A percentile compares a stretch with the other conserved stretches of the same genome.
These are phyloP conservation scores for Ailuropoda melanoleuca DNA, from an alignment of 2,113 vertebrate genomes.

Conservation along the genomic window DNA sequence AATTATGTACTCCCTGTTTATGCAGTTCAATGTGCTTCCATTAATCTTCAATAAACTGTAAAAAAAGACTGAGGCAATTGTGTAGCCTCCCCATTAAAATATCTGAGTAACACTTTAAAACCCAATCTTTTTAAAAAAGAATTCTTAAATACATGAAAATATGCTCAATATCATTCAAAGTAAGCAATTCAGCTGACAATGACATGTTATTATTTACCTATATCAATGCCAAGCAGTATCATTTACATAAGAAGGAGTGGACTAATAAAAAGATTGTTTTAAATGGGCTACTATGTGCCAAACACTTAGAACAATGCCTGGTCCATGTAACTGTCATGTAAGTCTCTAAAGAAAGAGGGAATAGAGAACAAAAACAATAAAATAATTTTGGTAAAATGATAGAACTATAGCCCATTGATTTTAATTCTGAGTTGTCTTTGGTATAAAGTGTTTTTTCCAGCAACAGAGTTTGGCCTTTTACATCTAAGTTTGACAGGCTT, in stretches of 20 bases:
- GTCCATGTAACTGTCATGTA: background rate
- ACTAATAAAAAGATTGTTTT: background rate
- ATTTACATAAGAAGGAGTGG: background rate
- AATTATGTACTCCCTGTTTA: background rate
- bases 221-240: no score
- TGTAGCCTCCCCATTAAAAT: conserved; percentile 5
- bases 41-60: background rate
- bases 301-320: background rate
- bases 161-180: no score
- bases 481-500: background rate
- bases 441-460: background rate
- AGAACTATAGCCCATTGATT: background rate
- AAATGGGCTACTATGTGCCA: background rate
- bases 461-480: background rate
- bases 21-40: background rate
- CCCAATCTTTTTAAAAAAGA: no score
- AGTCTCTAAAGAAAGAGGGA: background rate
- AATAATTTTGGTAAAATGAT: background rate
- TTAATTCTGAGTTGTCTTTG: background rate
- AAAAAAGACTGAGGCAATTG: background rate
- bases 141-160: no score
- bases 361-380: background rate
- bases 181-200: no score
- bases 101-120: background rate
- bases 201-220: no score